phyloP scores from a whole-genome alignment of 2,797 vertebrate species.

The Aulostomus chinensis region DNA sequence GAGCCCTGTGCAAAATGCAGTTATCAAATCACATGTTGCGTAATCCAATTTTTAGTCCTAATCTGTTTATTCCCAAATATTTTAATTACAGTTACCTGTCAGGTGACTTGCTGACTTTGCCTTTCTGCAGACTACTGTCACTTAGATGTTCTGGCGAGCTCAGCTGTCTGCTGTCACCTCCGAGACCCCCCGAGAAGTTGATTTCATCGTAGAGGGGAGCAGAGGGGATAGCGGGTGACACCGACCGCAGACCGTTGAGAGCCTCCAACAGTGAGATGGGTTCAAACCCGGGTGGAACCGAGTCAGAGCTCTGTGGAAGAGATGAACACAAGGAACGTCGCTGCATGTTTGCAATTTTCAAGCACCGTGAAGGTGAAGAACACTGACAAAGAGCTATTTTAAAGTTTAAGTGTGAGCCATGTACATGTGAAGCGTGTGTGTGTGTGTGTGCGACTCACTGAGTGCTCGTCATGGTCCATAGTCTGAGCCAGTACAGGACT shows the following conservation, averaged over 20 bases:
- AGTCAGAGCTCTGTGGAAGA: conserved; percentile 87
- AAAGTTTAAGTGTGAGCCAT: too few species aligned
- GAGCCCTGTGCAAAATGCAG: too few species aligned
- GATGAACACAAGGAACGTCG: not conserved
- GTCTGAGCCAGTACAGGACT: conserved; percentile 96
- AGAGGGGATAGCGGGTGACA: conserved; percentile 87
- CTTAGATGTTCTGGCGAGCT: conserved; percentile 85
- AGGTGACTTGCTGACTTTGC: conserved; percentile 93
- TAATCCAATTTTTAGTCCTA: too few species aligned
- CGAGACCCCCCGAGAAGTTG: conserved; percentile 87
- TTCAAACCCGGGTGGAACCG: conserved; percentile 94
- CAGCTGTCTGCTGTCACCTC: conserved; percentile 82
- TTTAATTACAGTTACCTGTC: too few species aligned
- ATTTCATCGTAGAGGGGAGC: conserved; percentile 96
- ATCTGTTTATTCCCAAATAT: too few species aligned
- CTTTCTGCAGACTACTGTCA: conserved; percentile 87
- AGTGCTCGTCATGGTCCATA: conserved; percentile 96
- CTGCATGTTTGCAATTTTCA: too few species aligned
- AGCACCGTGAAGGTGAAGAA: too few species aligned
- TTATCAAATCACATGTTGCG: too few species aligned
- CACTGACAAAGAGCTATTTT: too few species aligned
- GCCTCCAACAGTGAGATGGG: conserved; percentile 96
- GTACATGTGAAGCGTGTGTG: not conserved
- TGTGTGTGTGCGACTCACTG: conserved; percentile 73
- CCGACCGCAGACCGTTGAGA: conserved; percentile 89